phyloP scores from a whole-genome alignment of 2,888 invertebrate genomes.

The Cabera pusaria region DNA sequence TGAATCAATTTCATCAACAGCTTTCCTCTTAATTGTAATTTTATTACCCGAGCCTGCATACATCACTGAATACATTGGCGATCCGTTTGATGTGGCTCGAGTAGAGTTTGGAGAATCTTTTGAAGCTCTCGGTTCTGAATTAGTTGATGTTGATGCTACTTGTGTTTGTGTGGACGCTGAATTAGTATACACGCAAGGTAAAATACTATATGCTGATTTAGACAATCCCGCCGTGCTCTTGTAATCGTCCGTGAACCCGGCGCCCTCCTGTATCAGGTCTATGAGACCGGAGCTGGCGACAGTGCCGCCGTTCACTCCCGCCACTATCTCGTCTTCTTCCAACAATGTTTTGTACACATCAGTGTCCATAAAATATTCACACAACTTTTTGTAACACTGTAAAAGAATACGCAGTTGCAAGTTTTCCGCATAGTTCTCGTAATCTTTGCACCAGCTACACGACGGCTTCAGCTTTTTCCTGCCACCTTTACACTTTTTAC shows the following conservation, averaged over 20 bases:
- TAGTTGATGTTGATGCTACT: slow-evolving; percentile 59
- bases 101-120: slow-evolving; percentile 68
- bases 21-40: slow-evolving; percentile 92
- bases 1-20: slow-evolving; percentile 81
- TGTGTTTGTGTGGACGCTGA: slow-evolving; percentile 80
- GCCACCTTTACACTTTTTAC: slow-evolving; percentile 92
- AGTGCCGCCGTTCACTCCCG: slow-evolving; percentile 76
- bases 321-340: slow-evolving; percentile 78
- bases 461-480: slow-evolving; percentile 93
- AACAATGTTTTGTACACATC: slow-evolving; percentile 86
- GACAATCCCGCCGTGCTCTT: slow-evolving; percentile 88
- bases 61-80: slow-evolving; percentile 88
- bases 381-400: slow-evolving; percentile 94
- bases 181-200: slow-evolving; percentile 88
- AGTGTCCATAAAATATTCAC: slow-evolving; percentile 91
- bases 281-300: slow-evolving; percentile 85
- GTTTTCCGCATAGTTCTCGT: slow-evolving; percentile 92
- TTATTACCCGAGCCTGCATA: slow-evolving; percentile 92
- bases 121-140: slow-evolving; percentile 54
- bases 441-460: slow-evolving; percentile 93
- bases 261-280: slow-evolving; percentile 91
- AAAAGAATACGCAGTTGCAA: slow-evolving; percentile 90
- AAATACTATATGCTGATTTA: slow-evolving; percentile 88
- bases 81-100: slow-evolving; percentile 69
- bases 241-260: slow-evolving; percentile 89